Conservation (phyloP, 2,797 vertebrate genomes). For the Phoebastria nigripes region DNA sequence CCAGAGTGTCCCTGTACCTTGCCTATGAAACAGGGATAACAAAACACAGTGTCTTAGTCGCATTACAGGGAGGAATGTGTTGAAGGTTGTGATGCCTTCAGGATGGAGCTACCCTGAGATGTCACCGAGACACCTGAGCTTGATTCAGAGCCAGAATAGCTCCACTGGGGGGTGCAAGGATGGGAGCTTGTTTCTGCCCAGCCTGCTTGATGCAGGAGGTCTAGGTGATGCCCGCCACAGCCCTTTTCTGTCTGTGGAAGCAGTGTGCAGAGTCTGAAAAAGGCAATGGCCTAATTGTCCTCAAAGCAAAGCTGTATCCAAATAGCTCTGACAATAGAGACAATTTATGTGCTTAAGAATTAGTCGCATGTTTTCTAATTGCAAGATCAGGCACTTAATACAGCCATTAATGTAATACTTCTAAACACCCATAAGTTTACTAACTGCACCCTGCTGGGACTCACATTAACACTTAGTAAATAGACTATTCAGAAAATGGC, state of each 20-base stretch:
- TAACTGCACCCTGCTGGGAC: conserved; percentile 41
- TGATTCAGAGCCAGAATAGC: background rate
- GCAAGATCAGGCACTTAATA: background rate
- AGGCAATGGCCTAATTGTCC: background rate
- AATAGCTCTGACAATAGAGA: conserved; percentile 6
- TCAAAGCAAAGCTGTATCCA: background rate
- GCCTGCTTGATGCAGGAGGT: background rate
- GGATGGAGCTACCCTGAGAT: background rate
- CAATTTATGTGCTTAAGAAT: background rate
- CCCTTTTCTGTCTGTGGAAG: background rate
- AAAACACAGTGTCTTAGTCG: background rate
- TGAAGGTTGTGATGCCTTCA: background rate
- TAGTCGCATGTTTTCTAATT: background rate
- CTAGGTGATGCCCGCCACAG: background rate
- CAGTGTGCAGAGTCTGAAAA: background rate
- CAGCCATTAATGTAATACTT: background rate
- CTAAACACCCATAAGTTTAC: conserved; percentile 52
- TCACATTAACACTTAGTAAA: conserved; percentile 64
- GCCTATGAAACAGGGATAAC: background rate
- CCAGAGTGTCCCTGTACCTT: background rate
- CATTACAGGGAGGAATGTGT: background rate
- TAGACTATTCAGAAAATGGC: conserved; percentile 48
- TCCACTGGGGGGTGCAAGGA: accelerated
- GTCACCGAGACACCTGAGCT: background rate
- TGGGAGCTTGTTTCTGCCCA: background rate